These are phyloP conservation scores for Anguilla japonica DNA, from an alignment of 2,113 vertebrate genomes.

Conservation along the genomic window DNA sequence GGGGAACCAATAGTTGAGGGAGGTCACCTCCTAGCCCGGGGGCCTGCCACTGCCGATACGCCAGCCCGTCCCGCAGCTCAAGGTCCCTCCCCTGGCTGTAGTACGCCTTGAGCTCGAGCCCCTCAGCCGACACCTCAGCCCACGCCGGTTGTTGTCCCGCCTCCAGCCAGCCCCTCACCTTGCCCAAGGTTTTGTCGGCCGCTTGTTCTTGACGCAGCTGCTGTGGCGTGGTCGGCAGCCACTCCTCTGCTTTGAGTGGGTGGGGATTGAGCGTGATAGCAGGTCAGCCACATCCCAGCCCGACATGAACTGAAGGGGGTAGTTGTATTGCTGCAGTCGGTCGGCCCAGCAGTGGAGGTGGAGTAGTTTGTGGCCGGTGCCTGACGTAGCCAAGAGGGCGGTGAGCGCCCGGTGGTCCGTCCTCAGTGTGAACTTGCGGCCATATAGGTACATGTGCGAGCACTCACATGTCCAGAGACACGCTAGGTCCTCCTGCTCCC, in stretches of 20 bases:
- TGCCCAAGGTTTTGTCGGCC: background rate
- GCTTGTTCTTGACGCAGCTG: background rate
- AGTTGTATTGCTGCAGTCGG: too few relatives aligned
- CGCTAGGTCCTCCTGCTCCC: background rate
- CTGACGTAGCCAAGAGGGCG: background rate
- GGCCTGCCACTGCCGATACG: background rate
- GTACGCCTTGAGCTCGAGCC: background rate
- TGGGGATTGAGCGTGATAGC: too few relatives aligned
- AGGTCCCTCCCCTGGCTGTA: too few relatives aligned
- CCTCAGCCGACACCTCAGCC: background rate
- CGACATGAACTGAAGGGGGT: too few relatives aligned
- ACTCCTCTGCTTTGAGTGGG: background rate
- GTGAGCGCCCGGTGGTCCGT: background rate
- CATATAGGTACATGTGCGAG: slow-evolving; percentile 17
- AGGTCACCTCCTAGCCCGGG: background rate
- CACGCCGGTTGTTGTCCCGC: background rate
- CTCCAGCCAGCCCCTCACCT: slow-evolving; percentile 5
- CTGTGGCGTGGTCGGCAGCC: too few relatives aligned
- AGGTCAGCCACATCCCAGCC: too few relatives aligned
- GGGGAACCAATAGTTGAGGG: background rate
- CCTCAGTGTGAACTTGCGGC: background rate
- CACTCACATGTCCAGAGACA: slow-evolving; percentile 23
- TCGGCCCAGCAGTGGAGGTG: too few relatives aligned
- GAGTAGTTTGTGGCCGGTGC: background rate
- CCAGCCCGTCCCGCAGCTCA: background rate